Base-by-base conservation (phyloP, 1,140 invertebrate genomes). In the Conus betulinus region DNA sequence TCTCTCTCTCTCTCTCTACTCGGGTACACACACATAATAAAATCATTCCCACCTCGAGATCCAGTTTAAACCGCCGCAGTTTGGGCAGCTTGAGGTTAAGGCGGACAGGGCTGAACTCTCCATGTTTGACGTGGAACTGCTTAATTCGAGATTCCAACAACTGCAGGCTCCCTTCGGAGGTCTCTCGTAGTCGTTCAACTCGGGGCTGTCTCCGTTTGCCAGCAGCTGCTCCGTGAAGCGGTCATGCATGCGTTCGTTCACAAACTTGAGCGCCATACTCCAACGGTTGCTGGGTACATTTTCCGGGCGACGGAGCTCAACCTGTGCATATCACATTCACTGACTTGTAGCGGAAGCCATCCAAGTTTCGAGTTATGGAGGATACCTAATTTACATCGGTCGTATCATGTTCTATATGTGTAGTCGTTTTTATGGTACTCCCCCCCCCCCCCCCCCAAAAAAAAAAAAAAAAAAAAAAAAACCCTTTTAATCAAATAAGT, bases 101-200 rank as follows among this genome's bases (percentile, higher is more conserved):
- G 51, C 88, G 88, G 60, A 27, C 57, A 0, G 78, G 57, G n/a
- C 88, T 83, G 53, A 53, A 86, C 17, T 89, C 84, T 23, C 88
- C 91, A 87, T 93, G 91, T 82, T 91, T 92, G 11, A 92, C 83
- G 88, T 93, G 92, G 87, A 94, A 94, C 13, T 91, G 89, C 82
- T 91, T 88, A 55, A 94, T 90, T 52, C 92, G 89, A 52, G 90
- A 90, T 85, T 94, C 93, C 53, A 94, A 88, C 17, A 93, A 86
- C 2, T 84, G 82, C 5, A 94, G 87, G 25, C 91, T 91, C 13
- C 79, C 88, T 15, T 93, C 92, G 60, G 90, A 92, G 0, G 92
- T 92, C 84, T 92, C 84, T 93, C 93, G 78, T 90, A 93, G 85
- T 94, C 93, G 8, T 92, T 89, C 52, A 90, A 52, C 8, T 90